Conservation (phyloP, 2,888 invertebrate species). For the Leucophenga montana region DNA sequence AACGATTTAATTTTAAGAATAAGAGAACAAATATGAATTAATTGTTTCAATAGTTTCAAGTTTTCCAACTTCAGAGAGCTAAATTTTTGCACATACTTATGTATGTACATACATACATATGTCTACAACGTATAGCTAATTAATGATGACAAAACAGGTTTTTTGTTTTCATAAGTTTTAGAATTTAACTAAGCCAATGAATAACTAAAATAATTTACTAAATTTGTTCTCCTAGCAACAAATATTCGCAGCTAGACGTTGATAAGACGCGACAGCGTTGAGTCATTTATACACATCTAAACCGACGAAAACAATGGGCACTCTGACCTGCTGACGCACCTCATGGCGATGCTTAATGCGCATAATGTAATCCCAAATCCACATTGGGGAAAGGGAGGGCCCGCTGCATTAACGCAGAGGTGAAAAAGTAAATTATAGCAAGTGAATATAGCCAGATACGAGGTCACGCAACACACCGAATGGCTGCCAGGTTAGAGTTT, state of each 20-base stretch:
- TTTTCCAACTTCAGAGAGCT: too few species aligned
- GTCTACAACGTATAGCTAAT: too few species aligned
- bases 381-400: slow-evolving; percentile 46
- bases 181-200: too few species aligned
- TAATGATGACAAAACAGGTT: too few species aligned
- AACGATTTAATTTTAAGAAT: too few species aligned
- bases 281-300: slow-evolving; percentile 55
- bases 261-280: slow-evolving; percentile 19
- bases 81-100: too few species aligned
- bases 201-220: background rate
- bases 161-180: too few species aligned
- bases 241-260: slow-evolving; percentile 30
- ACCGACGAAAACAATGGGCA: slow-evolving; percentile 61
- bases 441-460: slow-evolving; percentile 17
- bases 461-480: slow-evolving; percentile 9
- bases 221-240: background rate
- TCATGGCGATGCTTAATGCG: slow-evolving; percentile 54
- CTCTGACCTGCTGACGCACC: slow-evolving; percentile 52
- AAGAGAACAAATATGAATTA: too few species aligned
- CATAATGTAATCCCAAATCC: slow-evolving; percentile 67
- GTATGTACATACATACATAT: too few species aligned
- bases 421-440: slow-evolving; percentile 16
- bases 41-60: too few species aligned
- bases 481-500: background rate
- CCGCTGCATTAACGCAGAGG: background rate